Percentiles rank a stretch among this genome's conserved stretches.
phyloP scores from a whole-genome alignment of 2,113 vertebrate species.

The Mobula hypostoma region DNA sequence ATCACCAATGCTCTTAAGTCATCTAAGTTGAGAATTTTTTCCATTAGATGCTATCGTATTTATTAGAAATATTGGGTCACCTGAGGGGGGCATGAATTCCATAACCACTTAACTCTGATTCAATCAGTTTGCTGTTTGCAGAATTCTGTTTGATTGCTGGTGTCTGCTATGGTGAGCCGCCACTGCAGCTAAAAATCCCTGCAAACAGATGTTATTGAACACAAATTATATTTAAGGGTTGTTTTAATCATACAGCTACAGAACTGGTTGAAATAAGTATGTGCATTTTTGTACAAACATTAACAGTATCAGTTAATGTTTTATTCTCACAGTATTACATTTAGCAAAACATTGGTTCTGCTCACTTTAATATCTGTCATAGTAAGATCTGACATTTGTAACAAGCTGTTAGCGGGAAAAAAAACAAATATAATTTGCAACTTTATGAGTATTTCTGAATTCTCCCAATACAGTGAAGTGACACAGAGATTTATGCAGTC shows the following conservation, averaged over 20 bases:
- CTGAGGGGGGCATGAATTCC: neutral
- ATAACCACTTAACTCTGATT: neutral
- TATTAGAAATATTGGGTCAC: neutral
- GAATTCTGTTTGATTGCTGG: neutral
- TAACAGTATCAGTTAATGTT: neutral
- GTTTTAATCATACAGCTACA: neutral
- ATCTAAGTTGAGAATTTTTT: slow-evolving; percentile 13
- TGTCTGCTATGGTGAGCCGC: neutral
- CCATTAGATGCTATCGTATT: slow-evolving; percentile 15
- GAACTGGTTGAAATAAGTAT: neutral
- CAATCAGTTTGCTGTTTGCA: slow-evolving; percentile 13
- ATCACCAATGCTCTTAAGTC: neutral
- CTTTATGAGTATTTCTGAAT: slow-evolving; percentile 14
- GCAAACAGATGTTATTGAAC: no score
- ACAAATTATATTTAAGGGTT: neutral
- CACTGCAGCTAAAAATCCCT: neutral
- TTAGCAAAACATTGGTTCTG: neutral
- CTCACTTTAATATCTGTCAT: slow-evolving; percentile 1
- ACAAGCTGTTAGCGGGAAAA: neutral
- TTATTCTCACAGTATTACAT: neutral
- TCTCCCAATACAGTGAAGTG: neutral
- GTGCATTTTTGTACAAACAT: neutral
- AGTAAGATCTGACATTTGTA: neutral
- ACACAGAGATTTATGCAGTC: neutral
- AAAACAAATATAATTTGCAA: neutral